These are phyloP conservation scores for Porphyrio hochstetteri DNA, from an alignment of 2,113 vertebrate species.

Conservation along the genomic window DNA sequence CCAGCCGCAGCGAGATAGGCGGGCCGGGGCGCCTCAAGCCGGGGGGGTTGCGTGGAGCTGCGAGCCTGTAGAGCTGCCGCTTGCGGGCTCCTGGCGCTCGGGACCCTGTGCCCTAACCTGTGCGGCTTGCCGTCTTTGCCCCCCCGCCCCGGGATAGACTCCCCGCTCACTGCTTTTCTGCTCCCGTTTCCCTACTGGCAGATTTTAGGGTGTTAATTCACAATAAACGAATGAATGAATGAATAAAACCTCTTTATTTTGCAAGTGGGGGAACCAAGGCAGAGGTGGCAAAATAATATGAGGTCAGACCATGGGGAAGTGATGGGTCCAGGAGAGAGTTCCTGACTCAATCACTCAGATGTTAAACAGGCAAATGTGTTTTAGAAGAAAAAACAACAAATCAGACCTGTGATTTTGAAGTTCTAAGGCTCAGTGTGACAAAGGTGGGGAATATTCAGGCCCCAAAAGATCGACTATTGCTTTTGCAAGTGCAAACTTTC, in stretches of 20 bases:
- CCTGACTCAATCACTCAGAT: background rate
- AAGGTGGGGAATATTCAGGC: background rate
- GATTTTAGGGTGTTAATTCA: accelerated
- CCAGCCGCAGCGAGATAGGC: no score
- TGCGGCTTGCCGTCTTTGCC: background rate
- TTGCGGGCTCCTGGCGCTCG: no score
- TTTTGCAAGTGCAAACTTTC: background rate
- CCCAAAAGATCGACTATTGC: background rate
- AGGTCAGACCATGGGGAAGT: accelerated
- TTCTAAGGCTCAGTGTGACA: background rate
- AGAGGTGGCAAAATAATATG: background rate
- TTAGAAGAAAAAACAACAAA: background rate
- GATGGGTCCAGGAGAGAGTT: background rate
- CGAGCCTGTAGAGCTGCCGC: accelerated
- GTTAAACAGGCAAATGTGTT: background rate
- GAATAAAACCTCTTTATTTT: background rate
- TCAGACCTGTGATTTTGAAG: background rate
- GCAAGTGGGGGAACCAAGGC: background rate
- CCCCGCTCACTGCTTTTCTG: background rate
- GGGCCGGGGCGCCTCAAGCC: background rate
- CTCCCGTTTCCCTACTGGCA: accelerated
- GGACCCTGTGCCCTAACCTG: no score
- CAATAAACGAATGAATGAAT: no score
- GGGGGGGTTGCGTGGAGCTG: no score
- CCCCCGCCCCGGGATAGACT: no score